Evolutionary conservation across 92 coral and sea anemone species (phyloP).

Genomic region (Paragorgia papillata): DNA sequence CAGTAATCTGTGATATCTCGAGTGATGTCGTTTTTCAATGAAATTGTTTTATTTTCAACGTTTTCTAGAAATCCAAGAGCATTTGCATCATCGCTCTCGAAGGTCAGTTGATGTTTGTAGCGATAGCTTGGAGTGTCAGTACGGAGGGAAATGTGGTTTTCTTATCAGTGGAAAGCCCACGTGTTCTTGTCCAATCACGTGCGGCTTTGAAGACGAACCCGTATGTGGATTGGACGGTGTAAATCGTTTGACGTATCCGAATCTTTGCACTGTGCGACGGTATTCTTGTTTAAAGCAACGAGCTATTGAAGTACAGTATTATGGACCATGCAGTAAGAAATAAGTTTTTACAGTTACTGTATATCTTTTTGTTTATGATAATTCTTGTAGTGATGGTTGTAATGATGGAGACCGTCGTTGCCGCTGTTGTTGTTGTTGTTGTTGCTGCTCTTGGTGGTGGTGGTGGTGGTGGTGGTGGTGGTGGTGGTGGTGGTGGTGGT

Average conservation of each 20-base stretch:
- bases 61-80: slow-evolving; percentile 28
- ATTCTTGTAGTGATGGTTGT: not conserved
- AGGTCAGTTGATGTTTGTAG: slow-evolving; percentile 17
- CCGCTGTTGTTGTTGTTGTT: no score
- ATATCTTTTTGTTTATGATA: not conserved
- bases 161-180: slow-evolving; percentile 24
- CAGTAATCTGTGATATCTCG: no score
- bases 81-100: slow-evolving; percentile 35
- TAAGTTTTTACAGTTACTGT: no score
- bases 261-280: slow-evolving; percentile 28
- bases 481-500: no score
- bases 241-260: slow-evolving; percentile 30
- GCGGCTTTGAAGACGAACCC: slow-evolving; percentile 31
- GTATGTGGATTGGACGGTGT: slow-evolving; percentile 44
- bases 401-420: no score
- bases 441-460: no score
- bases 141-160: slow-evolving; percentile 35
- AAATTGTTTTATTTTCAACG: not conserved
- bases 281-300: slow-evolving; percentile 40
- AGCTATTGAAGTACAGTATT: slow-evolving; percentile 10
- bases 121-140: not conserved
- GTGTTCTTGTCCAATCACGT: slow-evolving; percentile 26
- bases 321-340: slow-evolving; percentile 39
- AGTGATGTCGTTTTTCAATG: no score
- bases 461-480: no score